A percentile compares a stretch with the other conserved stretches of the same genome.
phyloP scores from a whole-genome alignment of 2,113 vertebrate species.

The Pseudopodoces humilis region DNA sequence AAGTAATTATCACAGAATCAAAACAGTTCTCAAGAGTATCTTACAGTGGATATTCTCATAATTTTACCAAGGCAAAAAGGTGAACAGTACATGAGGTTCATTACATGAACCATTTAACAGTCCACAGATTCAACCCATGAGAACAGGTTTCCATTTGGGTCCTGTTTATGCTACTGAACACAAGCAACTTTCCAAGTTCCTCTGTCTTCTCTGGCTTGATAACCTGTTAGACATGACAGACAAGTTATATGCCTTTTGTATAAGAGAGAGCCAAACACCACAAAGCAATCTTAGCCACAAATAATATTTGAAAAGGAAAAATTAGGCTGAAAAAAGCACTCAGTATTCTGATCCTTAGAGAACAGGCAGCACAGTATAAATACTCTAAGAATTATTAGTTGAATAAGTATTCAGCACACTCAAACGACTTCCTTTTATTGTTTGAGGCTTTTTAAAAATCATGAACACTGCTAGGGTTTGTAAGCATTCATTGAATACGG shows the following conservation, averaged over 20 bases:
- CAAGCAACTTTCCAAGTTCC: not conserved
- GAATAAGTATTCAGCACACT: not conserved
- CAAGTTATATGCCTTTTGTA: not conserved
- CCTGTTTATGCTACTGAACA: not conserved
- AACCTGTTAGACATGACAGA: not conserved
- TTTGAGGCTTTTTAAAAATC: slow-evolving; percentile 31
- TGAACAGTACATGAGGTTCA: not conserved
- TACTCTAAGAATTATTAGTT: not conserved
- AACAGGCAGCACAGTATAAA: not conserved
- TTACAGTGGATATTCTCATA: not conserved
- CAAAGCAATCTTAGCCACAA: not conserved
- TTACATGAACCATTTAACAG: not conserved
- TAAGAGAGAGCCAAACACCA: not conserved
- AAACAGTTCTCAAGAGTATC: not conserved
- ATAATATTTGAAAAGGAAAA: not conserved
- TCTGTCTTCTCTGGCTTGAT: not conserved
- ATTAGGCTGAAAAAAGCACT: not conserved
- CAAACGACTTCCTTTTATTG: not conserved
- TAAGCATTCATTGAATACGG: not conserved
- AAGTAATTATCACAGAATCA: not conserved
- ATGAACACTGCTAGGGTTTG: not conserved
- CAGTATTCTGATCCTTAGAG: not conserved
- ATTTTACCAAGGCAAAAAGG: not conserved
- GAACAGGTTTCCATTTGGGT: not conserved
- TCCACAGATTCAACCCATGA: not conserved